Base-by-base conservation (phyloP, 2,888 invertebrate genomes). In the Drosophila dives region DNA sequence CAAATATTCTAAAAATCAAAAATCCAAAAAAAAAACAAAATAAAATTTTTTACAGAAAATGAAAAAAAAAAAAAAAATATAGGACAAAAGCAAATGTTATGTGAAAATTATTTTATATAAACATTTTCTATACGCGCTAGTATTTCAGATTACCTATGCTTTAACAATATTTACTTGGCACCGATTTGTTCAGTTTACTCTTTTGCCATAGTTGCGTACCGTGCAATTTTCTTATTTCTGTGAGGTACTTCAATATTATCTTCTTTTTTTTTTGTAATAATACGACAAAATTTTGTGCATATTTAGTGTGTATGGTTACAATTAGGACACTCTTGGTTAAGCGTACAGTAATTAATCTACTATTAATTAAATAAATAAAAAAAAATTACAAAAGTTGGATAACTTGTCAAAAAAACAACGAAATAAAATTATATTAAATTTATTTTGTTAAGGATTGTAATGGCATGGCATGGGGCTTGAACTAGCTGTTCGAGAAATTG, bases 251-350 rank as follows among this genome's bases (percentile, higher is more conserved):
- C 40, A 67, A 49, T 48, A 26, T 38, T 38, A 12, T 62, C 29
- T 29, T 32, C 29, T 67, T 66, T 62, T 49, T 68, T 63, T 36
- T 58, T 51, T 73, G 58, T 66, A 50, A 55, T 64, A 71, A 86
- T 80, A 72, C 70, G 79, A 76, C 64, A 80, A 77, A 77, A 88
- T 89, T 72, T 77, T 85, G 84, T 89, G 84, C 84, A 85, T 89
- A 89, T 89, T 84, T 89, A 87, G 85, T 89, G 80, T 89, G 87
- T 85, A 85, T 85, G 85, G 85, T 84, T 85, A 85, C 75, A 80
- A 89, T 89, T 85, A 85, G 85, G 87, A 89, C 73, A 81, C 72
- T 89, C 89, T 85, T 70, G 85, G 85, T 85, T 85, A 85, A 85
- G 85, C 89, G 87, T 85, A 89, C 72, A 87, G 75, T 85, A 85